Evolutionary conservation across 2,113 vertebrate genomes (phyloP).

Genomic region (Sinocyclocheilus grahami): DNA sequence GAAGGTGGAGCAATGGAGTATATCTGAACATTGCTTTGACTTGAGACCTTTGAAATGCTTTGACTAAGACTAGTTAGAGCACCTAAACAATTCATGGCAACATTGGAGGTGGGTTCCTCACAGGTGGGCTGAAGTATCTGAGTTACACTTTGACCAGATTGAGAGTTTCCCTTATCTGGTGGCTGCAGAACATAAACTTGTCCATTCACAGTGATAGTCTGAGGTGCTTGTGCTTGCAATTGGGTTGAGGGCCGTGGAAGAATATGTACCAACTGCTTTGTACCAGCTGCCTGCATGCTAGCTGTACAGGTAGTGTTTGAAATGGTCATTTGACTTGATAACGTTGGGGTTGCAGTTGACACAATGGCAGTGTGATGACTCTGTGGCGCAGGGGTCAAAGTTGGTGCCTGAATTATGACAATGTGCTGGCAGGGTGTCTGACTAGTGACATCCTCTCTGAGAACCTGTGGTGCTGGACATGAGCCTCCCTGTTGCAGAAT

Average conservation of each 20-base stretch:
- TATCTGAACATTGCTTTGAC: conserved; percentile 81
- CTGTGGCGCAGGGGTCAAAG: conserved; percentile 82
- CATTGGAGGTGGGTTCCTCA: conserved; percentile 92
- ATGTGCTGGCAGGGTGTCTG: conserved; percentile 92
- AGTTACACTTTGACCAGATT: conserved; percentile 79
- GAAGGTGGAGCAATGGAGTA: conserved; percentile 69
- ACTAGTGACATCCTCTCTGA: conserved; percentile 86
- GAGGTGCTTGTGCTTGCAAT: conserved; percentile 83
- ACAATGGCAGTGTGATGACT: conserved; percentile 77
- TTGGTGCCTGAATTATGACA: conserved; percentile 95
- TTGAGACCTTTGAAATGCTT: conserved; percentile 92
- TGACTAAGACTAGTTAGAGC: conserved; percentile 96
- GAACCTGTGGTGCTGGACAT: conserved; percentile 77
- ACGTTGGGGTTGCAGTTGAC: conserved; percentile 76
- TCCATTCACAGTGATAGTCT: conserved; percentile 95
- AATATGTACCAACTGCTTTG: conserved; percentile 95
- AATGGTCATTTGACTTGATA: conserved; percentile 72
- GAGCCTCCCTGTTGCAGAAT: conserved; percentile 91
- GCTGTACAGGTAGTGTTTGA: conserved; percentile 75
- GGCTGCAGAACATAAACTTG: conserved; percentile 95
- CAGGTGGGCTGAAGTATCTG: conserved; percentile 93
- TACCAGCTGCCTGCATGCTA: conserved; percentile 84
- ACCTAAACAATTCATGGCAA: conserved; percentile 93
- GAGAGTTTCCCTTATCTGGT: conserved; percentile 81
- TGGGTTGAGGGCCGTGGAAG: conserved; percentile 85